Evolutionary conservation across 2,797 vertebrate species (phyloP).

Genomic region (Sternarchorhynchus goeldii): DNA sequence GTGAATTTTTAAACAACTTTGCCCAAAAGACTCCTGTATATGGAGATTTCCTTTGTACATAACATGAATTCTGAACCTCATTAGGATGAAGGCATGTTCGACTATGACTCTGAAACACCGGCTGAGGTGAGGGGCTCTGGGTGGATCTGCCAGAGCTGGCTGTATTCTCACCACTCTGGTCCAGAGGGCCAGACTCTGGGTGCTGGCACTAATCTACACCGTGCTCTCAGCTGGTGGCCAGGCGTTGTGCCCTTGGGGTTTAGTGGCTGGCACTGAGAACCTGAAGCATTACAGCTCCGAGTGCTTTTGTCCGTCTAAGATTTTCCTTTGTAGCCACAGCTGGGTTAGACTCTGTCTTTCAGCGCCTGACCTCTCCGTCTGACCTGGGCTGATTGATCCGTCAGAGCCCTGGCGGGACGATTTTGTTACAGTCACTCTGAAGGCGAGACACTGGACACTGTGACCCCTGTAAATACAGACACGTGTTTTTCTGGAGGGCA

Average conservation of each 20-base stretch:
- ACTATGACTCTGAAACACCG: slow-evolving; percentile 36
- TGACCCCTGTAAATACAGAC: slow-evolving; percentile 72
- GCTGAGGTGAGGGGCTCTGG: slow-evolving; percentile 47
- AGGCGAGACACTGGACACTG: slow-evolving; percentile 55
- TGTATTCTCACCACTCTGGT: slow-evolving; percentile 42
- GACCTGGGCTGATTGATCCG: slow-evolving; percentile 72
- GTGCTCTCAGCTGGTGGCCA: slow-evolving; percentile 56
- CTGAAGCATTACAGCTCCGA: slow-evolving; percentile 66
- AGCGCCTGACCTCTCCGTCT: slow-evolving; percentile 64
- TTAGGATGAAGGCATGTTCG: not conserved
- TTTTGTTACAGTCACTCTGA: slow-evolving; percentile 54
- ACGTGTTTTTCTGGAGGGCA: slow-evolving; percentile 63
- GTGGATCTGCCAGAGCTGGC: slow-evolving; percentile 60
- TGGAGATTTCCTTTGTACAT: no score
- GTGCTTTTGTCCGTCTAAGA: slow-evolving; percentile 73
- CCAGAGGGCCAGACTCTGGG: slow-evolving; percentile 28
- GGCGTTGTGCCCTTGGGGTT: slow-evolving; percentile 68
- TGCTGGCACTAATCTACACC: slow-evolving; percentile 3
- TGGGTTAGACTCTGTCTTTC: slow-evolving; percentile 69
- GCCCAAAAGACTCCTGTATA: no score
- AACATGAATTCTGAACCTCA: not conserved
- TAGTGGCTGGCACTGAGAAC: slow-evolving; percentile 62
- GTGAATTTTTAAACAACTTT: no score
- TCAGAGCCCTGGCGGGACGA: slow-evolving; percentile 64
- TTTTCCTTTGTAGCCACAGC: slow-evolving; percentile 70